Base-by-base conservation (phyloP, 2,113 vertebrate species). In the Periophthalmus modestus region DNA sequence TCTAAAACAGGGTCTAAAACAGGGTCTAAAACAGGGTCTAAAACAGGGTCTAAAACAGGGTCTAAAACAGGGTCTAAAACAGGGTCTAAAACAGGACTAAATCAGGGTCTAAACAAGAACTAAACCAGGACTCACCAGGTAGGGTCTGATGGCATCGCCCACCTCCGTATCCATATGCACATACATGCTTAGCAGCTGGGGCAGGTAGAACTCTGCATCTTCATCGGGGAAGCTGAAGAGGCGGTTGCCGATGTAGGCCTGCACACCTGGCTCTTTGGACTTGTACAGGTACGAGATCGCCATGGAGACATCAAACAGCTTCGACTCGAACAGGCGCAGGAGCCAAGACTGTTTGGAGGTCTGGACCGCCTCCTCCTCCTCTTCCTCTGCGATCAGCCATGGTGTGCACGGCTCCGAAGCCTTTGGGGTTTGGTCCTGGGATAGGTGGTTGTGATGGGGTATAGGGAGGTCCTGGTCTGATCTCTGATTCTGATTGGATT, bases 151-250 rank as follows among this genome's bases (percentile, higher is more conserved):
- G 82, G 97, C 97, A 0, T 99, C 97, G 0, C 97, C 97, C 69
- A 98, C 96, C 4, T 98, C 97, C 68, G 97, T 96, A 47, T 98
- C 96, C 96, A 98, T 98, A 92, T 99, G 97, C 52, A 99, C 96
- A 84, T 99, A 99, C 97, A 99, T 99, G 80, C 96, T 99, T 34
- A 99, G 96, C 68, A 99, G 91, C 94, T 99, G 97, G 0, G 97
- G 97, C 68, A 99, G 94, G 89, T 98, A 98, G 82, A 98, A 98
- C 77, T 96, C 97, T 91, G 98, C 96, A 0, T 98, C 96, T 7
- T 95, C 91, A 18, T 97, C 68, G 0, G 92, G 89, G 83, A 99
- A 99, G 89, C 93, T 98, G 92, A 99, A 99, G 21, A 99, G 93
- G 0, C 97, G 89, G 83, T 99, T 98, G 18, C 97, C 97, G 0